Evolutionary conservation across 2,113 vertebrate species (phyloP).

Genomic region (Oplegnathus fasciatus): DNA sequence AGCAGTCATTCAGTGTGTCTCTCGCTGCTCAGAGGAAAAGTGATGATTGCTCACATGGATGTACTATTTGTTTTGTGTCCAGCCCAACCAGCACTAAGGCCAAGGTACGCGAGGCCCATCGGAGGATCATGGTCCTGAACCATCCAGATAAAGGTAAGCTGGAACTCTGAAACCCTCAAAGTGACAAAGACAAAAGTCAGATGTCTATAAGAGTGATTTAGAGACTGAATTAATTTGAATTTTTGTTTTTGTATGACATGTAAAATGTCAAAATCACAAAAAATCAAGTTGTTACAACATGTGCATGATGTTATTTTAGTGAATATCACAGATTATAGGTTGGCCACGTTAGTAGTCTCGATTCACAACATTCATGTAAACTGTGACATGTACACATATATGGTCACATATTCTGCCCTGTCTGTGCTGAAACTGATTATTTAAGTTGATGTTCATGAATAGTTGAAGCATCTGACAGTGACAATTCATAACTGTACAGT

Average conservation of each 20-base stretch:
- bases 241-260: no score
- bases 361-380: no score
- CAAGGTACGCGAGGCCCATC: conserved; percentile 91
- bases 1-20: neutral
- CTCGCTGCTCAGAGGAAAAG: neutral
- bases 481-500: neutral
- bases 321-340: neutral
- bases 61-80: conserved; percentile 57
- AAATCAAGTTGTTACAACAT: neutral
- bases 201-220: neutral
- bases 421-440: no score
- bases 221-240: neutral
- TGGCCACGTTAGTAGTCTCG: no score
- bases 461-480: no score
- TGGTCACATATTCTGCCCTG: no score
- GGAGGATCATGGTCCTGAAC: conserved; percentile 95
- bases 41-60: neutral
- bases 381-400: no score
- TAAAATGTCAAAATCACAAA: neutral
- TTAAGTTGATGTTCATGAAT: no score
- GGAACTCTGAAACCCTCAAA: neutral
- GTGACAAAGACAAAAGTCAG: no score
- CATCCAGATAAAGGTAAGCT: conserved; percentile 95
- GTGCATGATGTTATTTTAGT: neutral
- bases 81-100: conserved; percentile 89